A percentile compares a stretch with the other conserved stretches of the same genome.
phyloP scores from a whole-genome alignment of 2,797 vertebrate genomes.

The Hippoglossus hippoglossus region DNA sequence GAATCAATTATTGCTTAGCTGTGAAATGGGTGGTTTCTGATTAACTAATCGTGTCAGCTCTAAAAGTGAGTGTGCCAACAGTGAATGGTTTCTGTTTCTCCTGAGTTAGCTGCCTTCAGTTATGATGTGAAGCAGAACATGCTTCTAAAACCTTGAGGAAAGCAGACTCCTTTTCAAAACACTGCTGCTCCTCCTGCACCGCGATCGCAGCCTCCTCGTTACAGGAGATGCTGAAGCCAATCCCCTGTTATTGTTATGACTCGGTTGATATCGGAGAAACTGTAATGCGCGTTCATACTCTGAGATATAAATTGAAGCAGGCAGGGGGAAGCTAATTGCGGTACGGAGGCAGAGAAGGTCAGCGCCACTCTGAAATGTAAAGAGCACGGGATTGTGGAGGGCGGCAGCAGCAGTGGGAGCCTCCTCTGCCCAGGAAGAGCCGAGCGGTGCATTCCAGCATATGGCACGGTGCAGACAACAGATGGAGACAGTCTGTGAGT shows the following conservation, averaged over 20 bases:
- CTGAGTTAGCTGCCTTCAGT: not conserved
- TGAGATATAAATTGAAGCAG: slow-evolving; percentile 31
- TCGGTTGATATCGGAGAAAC: slow-evolving; percentile 34
- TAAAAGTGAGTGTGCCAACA: not conserved
- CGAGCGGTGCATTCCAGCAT: slow-evolving; percentile 70
- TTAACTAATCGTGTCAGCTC: not conserved
- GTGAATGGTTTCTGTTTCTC: slow-evolving; percentile 4
- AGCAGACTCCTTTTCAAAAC: slow-evolving; percentile 5
- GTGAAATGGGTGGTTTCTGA: too few species aligned
- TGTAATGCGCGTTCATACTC: slow-evolving; percentile 18
- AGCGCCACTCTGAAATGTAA: slow-evolving; percentile 38
- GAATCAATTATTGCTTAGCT: too few species aligned
- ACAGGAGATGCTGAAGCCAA: slow-evolving; percentile 38
- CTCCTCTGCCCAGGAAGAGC: slow-evolving; percentile 53
- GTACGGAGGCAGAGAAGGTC: slow-evolving; percentile 53
- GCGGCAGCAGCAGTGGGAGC: slow-evolving; percentile 22
- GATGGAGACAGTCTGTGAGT: slow-evolving; percentile 65
- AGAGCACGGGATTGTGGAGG: slow-evolving; percentile 21
- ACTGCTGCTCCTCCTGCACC: not conserved
- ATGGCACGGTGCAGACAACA: slow-evolving; percentile 75
- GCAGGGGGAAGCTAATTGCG: slow-evolving; percentile 38
- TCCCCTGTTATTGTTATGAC: slow-evolving; percentile 42
- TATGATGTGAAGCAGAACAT: slow-evolving; percentile 9
- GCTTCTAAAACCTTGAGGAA: slow-evolving; percentile 14
- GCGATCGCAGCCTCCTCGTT: slow-evolving; percentile 37